Evolutionary conservation across 2,888 invertebrate genomes (phyloP).

Genomic region (Acanthosepion pharaonis): DNA sequence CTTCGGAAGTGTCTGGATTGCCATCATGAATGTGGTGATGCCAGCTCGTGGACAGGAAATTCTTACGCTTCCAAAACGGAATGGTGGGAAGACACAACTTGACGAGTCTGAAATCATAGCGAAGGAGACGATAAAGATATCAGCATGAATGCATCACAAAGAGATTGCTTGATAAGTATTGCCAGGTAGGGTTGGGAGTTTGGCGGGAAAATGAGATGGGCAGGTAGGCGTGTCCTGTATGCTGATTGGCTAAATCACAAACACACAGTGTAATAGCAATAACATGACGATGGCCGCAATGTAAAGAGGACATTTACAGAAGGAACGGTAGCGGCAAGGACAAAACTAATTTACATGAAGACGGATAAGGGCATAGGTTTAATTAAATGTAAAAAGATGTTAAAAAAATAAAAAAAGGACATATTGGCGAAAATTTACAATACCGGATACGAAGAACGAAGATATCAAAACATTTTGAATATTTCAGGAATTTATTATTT

Average conservation of each 20-base stretch:
- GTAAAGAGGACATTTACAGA: background rate
- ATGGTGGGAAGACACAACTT: background rate
- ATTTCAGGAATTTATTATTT: too few relatives aligned
- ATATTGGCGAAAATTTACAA: too few relatives aligned
- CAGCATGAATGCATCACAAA: background rate
- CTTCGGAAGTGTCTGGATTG: background rate
- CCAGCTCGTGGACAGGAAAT: background rate
- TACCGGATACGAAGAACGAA: too few relatives aligned
- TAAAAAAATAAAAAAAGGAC: too few relatives aligned
- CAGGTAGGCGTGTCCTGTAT: background rate
- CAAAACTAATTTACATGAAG: too few relatives aligned
- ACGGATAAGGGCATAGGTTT: too few relatives aligned
- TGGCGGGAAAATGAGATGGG: background rate
- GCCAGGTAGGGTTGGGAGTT: background rate
- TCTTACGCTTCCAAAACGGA: background rate
- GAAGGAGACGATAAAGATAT: background rate
- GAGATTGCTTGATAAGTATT: background rate
- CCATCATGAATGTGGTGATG: background rate
- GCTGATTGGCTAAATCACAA: background rate
- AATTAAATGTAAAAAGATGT: too few relatives aligned
- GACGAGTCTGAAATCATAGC: background rate
- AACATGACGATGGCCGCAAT: background rate
- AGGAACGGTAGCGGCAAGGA: background rate
- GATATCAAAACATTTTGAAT: too few relatives aligned
- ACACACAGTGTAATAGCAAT: background rate